Conservation (phyloP, 2,797 vertebrate species). For the Sebastes elongatus region DNA sequence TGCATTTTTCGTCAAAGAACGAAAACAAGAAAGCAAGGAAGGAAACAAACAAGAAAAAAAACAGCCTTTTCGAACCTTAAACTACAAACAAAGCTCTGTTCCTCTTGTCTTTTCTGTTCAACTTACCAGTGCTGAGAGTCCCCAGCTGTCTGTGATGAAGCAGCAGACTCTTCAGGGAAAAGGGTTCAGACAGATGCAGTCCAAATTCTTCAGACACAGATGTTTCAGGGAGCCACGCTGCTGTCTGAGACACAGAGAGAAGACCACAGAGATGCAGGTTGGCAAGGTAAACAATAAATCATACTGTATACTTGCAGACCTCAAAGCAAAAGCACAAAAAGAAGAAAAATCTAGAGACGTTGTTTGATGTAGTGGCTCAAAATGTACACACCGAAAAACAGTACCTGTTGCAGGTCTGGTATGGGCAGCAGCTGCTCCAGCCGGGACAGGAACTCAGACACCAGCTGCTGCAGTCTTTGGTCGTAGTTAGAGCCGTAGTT, state of each 20-base stretch:
- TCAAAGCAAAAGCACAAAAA: neutral
- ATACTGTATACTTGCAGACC: neutral
- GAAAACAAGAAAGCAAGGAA: neutral
- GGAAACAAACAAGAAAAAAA: neutral
- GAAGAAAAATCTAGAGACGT: neutral
- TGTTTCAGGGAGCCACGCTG: constrained; percentile 58
- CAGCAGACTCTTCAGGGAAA: constrained; percentile 57
- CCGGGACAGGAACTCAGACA: constrained; percentile 62
- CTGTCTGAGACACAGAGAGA: constrained; percentile 46
- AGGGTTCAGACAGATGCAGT: constrained; percentile 51
- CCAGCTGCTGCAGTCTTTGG: constrained; percentile 59
- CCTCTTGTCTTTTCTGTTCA: neutral
- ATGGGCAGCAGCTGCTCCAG: constrained; percentile 70
- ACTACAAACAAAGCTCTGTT: neutral
- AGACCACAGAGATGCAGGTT: neutral
- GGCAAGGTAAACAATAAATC: neutral
- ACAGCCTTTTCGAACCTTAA: neutral
- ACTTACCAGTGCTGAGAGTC: constrained; percentile 51
- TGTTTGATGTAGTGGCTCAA: neutral
- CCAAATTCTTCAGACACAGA: constrained; percentile 41
- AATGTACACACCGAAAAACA: neutral
- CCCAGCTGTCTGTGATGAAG: constrained; percentile 59
- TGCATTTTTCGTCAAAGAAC: neutral
- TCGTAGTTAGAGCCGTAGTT: constrained; percentile 62
- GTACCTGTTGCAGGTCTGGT: constrained; percentile 69